phyloP scores from a whole-genome alignment of 2,113 vertebrate genomes.

The Tupaia chinensis region DNA sequence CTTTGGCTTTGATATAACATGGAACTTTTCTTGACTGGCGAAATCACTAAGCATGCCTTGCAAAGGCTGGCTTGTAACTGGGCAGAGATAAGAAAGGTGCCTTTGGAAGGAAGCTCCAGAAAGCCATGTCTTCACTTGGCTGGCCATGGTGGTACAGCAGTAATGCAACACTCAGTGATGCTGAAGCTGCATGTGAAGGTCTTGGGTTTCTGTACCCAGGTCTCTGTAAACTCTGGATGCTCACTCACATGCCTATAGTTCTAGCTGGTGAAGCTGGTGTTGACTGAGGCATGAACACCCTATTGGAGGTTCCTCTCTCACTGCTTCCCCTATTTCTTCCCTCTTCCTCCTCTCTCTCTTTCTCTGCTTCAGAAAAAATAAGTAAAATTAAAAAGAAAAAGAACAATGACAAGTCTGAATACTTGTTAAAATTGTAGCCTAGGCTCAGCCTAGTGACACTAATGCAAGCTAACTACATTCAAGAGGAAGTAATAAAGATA shows the following conservation, averaged over 20 bases:
- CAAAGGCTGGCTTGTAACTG: conserved; percentile 13
- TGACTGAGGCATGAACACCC: too few relatives aligned
- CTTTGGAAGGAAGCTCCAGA: neutral
- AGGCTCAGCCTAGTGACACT: neutral
- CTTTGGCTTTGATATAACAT: conserved; percentile 75
- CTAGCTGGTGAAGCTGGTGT: too few relatives aligned
- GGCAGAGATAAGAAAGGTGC: conserved; percentile 21
- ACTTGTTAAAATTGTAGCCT: neutral
- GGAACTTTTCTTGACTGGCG: conserved; percentile 76
- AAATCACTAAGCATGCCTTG: conserved; percentile 60
- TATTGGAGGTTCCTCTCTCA: too few relatives aligned
- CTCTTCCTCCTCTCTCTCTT: too few relatives aligned
- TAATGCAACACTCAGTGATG: too few relatives aligned
- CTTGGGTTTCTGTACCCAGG: too few relatives aligned
- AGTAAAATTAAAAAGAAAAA: neutral
- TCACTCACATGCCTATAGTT: too few relatives aligned
- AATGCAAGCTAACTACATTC: neutral
- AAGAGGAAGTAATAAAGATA: neutral
- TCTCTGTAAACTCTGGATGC: too few relatives aligned
- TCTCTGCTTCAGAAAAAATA: too few relatives aligned
- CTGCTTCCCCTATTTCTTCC: too few relatives aligned
- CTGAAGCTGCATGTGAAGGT: too few relatives aligned
- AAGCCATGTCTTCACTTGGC: conserved; percentile 6
- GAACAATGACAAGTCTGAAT: neutral
- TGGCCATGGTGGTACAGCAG: too few relatives aligned